A percentile compares a stretch with the other conserved stretches of the same genome.
Conservation (phyloP, 2,797 vertebrate genomes). For the Amblyraja radiata region DNA sequence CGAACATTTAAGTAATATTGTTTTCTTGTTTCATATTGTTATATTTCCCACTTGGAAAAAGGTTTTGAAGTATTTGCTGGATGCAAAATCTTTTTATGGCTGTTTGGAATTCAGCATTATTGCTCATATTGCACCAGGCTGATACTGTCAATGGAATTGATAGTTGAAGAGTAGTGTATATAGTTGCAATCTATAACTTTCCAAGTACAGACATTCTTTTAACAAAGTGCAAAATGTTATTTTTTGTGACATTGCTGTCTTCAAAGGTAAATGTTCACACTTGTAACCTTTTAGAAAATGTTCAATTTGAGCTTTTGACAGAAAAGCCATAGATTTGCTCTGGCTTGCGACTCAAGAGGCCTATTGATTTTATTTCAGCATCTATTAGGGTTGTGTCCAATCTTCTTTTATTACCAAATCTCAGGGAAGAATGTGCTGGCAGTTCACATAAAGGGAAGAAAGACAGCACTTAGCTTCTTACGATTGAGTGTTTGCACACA, state of each 20-base stretch:
- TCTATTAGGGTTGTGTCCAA: conserved; percentile 36
- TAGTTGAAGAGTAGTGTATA: not conserved
- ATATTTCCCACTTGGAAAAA: not conserved
- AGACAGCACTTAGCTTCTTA: not conserved
- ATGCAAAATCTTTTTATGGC: not conserved
- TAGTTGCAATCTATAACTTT: not conserved
- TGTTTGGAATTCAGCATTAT: not conserved
- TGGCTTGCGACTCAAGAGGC: not conserved
- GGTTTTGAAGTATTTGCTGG: not conserved
- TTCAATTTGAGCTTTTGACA: conserved; percentile 12
- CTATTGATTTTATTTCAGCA: conserved; percentile 3
- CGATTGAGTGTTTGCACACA: not conserved
- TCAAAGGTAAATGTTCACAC: not conserved
- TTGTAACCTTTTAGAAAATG: conserved; percentile 24
- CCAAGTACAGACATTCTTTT: not conserved
- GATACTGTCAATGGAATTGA: not conserved
- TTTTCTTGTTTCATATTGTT: conserved; percentile 1
- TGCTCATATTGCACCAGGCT: not conserved
- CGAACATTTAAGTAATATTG: not conserved
- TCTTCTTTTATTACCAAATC: conserved; percentile 57
- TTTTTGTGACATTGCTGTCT: not conserved
- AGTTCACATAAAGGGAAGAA: conserved; percentile 57
- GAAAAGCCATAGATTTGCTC: not conserved
- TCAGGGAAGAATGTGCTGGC: conserved; percentile 60
- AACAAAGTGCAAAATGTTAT: not conserved